Conservation (phyloP, 2,113 vertebrate species). For the Tachysurus vachellii region DNA sequence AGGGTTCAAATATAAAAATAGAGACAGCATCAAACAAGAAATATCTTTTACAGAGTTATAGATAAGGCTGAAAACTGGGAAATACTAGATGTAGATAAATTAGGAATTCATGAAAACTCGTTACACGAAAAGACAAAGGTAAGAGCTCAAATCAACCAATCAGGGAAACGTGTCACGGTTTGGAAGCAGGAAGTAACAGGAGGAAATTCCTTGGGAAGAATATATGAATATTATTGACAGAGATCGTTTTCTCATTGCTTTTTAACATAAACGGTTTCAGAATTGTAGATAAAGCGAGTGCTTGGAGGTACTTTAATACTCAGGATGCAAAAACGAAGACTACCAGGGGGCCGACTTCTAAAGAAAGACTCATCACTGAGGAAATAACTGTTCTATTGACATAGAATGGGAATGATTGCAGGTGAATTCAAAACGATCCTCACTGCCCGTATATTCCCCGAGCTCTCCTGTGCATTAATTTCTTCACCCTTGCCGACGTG, state of each 20-base stretch:
- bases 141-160: not conserved
- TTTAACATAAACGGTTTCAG: not conserved
- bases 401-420: not conserved
- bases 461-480: not conserved
- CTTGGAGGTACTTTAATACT: not conserved
- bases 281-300: not conserved
- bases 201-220: not conserved
- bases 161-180: not conserved
- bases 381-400: not conserved
- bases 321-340: not conserved
- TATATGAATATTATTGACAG: not conserved
- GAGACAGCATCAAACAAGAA: not conserved
- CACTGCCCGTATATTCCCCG: not conserved
- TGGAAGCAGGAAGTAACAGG: not conserved
- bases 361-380: not conserved
- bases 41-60: not conserved
- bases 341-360: not conserved
- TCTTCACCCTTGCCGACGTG: not conserved
- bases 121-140: not conserved
- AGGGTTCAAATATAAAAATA: not conserved
- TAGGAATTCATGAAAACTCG: not conserved
- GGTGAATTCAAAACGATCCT: not conserved
- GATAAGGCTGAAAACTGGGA: not conserved
- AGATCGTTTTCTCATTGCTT: too few relatives aligned
- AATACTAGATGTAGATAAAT: not conserved